phyloP scores from a whole-genome alignment of 2,888 invertebrate species.

The Tenthredo amoena region DNA sequence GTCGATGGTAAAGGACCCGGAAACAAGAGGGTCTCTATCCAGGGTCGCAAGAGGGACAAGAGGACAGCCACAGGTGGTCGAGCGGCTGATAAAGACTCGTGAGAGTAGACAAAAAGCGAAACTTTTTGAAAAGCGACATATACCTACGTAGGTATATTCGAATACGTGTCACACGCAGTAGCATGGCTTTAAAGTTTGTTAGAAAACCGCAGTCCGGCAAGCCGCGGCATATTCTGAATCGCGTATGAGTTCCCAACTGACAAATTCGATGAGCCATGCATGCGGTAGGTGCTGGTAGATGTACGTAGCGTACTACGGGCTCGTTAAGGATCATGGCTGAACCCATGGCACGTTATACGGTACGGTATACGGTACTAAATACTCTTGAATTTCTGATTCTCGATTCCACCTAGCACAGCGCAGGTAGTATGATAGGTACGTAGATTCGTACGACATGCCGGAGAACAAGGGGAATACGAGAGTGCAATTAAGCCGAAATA shows the following conservation, averaged over 20 bases:
- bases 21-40: not conserved
- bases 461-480: constrained; percentile 68
- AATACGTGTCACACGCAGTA: not conserved
- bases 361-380: constrained; percentile 23
- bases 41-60: constrained; percentile 35
- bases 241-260: not conserved
- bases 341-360: not conserved
- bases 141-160: not conserved
- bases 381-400: constrained; percentile 48
- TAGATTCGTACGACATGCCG: not conserved
- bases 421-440: constrained; percentile 20
- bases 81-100: constrained; percentile 26
- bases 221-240: not conserved
- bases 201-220: not conserved
- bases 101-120: not conserved
- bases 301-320: not conserved
- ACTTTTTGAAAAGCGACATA: not conserved
- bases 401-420: not conserved
- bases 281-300: not conserved
- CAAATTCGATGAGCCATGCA: not conserved
- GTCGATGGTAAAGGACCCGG: constrained; percentile 29
- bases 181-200: not conserved
- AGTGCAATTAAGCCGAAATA: constrained; percentile 76
- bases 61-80: constrained; percentile 40
- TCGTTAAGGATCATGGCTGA: not conserved